Base-by-base conservation (phyloP, 1,140 invertebrate genomes). In the Heliothis virescens region DNA sequence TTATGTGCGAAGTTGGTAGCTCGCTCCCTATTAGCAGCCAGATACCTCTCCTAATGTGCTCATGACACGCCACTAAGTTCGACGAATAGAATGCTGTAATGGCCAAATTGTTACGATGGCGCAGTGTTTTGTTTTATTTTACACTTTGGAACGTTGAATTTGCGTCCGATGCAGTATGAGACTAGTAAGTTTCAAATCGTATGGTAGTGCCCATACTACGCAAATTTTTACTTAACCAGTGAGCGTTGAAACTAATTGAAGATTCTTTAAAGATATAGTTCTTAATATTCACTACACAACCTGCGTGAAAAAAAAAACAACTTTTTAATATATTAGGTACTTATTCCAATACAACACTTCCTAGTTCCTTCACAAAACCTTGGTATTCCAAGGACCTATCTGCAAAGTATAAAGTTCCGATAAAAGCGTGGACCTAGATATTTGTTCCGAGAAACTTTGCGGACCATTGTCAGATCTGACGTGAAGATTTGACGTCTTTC, bases 1-100 rank as follows among this genome's bases (percentile, higher is more conserved):
- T 76, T 76, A 76, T 76, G 74, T 62, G 74, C 18, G 16, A 76
- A 76, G 74, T 76, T 76, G 13, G 18, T 10, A 59, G 5, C 47
- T 34, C 18, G 65, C 13, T 52, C 48, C 26, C 74, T 65, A 76
- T 76, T 76, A 76, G 21, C 60, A 15, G 15, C 0, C 9, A 41
- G 26, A 65, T 48, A 34, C 63, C 59, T 76, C 47, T 29, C 47
- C 48, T 76, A 76, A 76, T 65, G 74, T 52, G 48, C 9, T 1
- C 74, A 15, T 53, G 59, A n/a, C 74, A 76, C 60, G 74, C 65
- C 48, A 69, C 15, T 2, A 52, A 76, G 21, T 48, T 76, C 29
- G 21, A 26, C 50, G 34, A 34, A 55, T 57, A 55, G 65, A 63
- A 76, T 50, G 10, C 15, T 75, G 34, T 50, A 29, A 69, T 16